Percentiles rank a stretch among this genome's conserved stretches.
Conservation (phyloP, 2,797 vertebrate genomes). For the Chloroceryle amazona region DNA sequence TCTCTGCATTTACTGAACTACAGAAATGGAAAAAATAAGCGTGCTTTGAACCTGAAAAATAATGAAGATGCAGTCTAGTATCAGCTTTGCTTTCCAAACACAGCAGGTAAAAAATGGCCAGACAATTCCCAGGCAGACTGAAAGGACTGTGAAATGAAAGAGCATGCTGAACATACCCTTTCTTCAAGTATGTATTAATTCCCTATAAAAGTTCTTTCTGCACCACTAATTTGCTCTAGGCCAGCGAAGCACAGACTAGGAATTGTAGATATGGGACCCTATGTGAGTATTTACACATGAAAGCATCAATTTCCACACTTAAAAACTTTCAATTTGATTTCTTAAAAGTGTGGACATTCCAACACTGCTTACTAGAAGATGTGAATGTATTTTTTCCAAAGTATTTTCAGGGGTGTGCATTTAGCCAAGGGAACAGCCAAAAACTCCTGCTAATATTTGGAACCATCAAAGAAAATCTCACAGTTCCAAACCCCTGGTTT, state of each 20-base stretch:
- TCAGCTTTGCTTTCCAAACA: not conserved
- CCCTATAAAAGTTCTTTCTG: not conserved
- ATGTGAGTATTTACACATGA: fast-evolving
- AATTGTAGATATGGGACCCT: not conserved
- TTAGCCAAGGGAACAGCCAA: not conserved
- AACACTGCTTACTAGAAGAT: not conserved
- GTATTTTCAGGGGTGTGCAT: not conserved
- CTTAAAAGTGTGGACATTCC: not conserved
- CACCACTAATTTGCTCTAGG: not conserved
- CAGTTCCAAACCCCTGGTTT: not conserved
- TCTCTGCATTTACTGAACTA: not conserved
- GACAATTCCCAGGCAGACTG: not conserved
- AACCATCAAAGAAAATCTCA: not conserved
- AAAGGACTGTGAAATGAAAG: not conserved
- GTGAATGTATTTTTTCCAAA: fast-evolving
- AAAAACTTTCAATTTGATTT: not conserved
- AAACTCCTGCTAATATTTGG: not conserved
- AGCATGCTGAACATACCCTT: not conserved
- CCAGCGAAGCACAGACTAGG: not conserved
- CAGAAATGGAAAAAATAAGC: fast-evolving
- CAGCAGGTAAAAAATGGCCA: not conserved
- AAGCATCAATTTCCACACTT: not conserved
- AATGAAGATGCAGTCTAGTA: not conserved
- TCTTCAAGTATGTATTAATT: fast-evolving
- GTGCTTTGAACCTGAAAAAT: not conserved